Evolutionary conservation across 2,113 vertebrate genomes (phyloP).

Genomic region (Cephalopholis sonnerati): DNA sequence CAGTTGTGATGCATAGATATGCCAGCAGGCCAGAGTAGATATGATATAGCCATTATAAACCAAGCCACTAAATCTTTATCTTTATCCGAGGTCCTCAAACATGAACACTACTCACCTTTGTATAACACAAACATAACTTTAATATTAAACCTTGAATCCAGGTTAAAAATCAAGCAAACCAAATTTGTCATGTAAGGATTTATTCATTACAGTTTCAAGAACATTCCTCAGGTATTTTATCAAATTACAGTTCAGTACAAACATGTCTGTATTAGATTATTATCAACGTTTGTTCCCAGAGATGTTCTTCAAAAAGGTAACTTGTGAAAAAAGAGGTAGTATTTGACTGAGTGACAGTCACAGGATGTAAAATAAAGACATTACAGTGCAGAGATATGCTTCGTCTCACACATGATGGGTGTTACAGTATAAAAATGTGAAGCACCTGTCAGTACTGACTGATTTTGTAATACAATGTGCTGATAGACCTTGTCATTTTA

Average conservation of each 20-base stretch:
- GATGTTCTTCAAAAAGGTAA: neutral
- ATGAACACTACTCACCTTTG: neutral
- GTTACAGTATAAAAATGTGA: neutral
- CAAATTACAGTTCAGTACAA: neutral
- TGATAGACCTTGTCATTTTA: neutral
- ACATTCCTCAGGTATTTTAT: neutral
- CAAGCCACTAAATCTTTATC: neutral
- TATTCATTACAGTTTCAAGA: slow-evolving; percentile 3
- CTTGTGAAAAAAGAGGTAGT: slow-evolving; percentile 15
- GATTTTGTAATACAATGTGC: neutral
- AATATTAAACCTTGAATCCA: neutral
- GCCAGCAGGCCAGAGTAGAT: neutral
- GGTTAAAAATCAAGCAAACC: slow-evolving; percentile 22
- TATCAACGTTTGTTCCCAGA: neutral
- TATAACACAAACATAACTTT: neutral
- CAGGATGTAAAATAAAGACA: neutral
- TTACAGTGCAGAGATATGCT: neutral
- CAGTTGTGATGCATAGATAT: neutral
- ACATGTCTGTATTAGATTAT: neutral
- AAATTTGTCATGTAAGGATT: neutral
- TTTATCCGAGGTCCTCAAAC: neutral
- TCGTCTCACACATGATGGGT: neutral
- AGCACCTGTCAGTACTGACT: neutral
- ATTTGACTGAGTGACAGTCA: neutral
- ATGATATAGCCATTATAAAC: neutral